phyloP scores from a whole-genome alignment of 2,113 vertebrate genomes.

The Tringa solitaria region DNA sequence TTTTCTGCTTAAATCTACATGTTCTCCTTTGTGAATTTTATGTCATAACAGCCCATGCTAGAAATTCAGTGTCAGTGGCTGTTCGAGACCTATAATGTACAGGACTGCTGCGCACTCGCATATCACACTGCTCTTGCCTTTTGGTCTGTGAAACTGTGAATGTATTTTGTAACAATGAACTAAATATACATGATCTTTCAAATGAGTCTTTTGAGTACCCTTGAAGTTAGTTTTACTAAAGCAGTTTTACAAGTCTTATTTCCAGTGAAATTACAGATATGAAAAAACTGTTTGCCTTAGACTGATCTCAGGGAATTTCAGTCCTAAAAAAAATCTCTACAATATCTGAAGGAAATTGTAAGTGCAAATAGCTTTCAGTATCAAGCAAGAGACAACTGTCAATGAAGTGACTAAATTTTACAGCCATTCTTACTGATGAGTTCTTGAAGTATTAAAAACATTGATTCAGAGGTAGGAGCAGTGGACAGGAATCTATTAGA shows the following conservation, averaged over 20 bases:
- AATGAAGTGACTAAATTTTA: constrained; percentile 25
- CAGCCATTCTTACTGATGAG: neutral
- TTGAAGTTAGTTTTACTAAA: neutral
- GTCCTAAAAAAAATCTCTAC: neutral
- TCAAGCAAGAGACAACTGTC: constrained; percentile 13
- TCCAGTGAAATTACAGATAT: neutral
- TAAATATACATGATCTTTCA: neutral
- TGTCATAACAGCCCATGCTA: neutral
- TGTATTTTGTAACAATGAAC: neutral
- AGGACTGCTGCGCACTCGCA: neutral
- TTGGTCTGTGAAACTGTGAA: neutral
- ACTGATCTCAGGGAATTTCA: neutral
- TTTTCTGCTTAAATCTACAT: neutral
- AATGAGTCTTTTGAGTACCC: neutral
- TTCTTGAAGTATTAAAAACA: constrained; percentile 52
- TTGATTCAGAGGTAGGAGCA: constrained; percentile 35
- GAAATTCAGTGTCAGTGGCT: neutral
- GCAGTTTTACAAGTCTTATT: neutral
- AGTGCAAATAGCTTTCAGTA: neutral
- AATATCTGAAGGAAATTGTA: neutral
- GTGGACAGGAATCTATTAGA: constrained; percentile 36
- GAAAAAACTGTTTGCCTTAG: neutral
- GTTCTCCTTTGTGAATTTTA: neutral
- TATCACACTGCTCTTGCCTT: neutral
- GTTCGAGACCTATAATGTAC: accelerated